Base-by-base conservation (phyloP, 2,113 vertebrate species). In the Thymallus thymallus region DNA sequence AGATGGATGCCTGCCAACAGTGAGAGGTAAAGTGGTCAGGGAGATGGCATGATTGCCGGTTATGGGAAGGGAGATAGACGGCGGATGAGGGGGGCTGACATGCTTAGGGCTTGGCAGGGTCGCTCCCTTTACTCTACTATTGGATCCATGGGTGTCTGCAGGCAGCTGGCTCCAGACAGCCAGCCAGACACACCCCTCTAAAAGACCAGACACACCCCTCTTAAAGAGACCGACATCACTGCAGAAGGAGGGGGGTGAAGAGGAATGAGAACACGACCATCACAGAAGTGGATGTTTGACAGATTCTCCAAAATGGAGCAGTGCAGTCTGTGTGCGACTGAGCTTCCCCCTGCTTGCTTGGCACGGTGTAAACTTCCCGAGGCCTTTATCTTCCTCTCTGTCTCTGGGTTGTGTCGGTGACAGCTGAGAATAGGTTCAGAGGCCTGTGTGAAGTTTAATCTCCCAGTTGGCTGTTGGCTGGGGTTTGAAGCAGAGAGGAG, bases 381-480 rank as follows among this genome's bases (percentile, higher is more conserved):
- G 65, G 51, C 64, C 68, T 64, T 63, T 24, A 10, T 51, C 51
- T 62, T 80, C 79, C 84, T 72, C 78, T 0, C 35, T 2, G 74
- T 55, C 80, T 85, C 83, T 86, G 78, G 80, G 66, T 83, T 84
- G 81, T 79, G 85, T 84, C 87, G 84, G 82, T 82, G 88, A 86
- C 89, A 87, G 85, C 82, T 86, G 87, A 90, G 84, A 89, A 87
- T 86, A 86, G 80, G 83, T 88, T 90, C 87, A 82, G 78, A 88
- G 78, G 85, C 81, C 69, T 70, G 81, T 90, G 87, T 91, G 89
- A 86, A 84, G 83, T 90, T 86, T 85, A 78, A 82, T 87, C 84
- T 85, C 83, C 29, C 76, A 75, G 74, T 76, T 78, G 78, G 76
- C 76, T 79, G 74, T 76, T 78, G 78, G 76, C 76, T 79, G 76